A percentile compares a stretch with the other conserved stretches of the same genome.
Evolutionary conservation across 2,113 vertebrate genomes (phyloP).

Genomic region (Ctenomys sociabilis): DNA sequence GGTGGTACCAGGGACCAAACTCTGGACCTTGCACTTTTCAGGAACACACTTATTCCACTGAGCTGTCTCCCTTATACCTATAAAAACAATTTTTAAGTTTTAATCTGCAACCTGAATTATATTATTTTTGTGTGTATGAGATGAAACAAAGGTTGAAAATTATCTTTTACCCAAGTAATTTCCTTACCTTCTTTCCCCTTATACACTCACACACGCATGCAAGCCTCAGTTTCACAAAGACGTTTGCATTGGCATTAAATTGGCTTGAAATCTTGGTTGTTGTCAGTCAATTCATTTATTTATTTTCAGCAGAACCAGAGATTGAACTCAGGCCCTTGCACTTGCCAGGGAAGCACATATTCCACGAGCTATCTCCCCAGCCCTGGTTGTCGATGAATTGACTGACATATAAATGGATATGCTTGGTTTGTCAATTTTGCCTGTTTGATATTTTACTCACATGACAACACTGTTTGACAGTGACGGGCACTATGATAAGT

Average conservation of each 20-base stretch:
- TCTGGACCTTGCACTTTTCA: too few species aligned
- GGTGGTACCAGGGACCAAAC: too few species aligned
- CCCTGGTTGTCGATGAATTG: conserved; percentile 47
- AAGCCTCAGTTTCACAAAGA: background rate
- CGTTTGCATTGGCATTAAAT: background rate
- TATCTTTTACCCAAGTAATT: background rate
- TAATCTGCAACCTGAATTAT: background rate
- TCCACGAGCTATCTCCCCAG: too few species aligned
- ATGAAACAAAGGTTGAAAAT: background rate
- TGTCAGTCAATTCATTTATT: too few species aligned
- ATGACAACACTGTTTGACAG: background rate
- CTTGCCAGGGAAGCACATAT: too few species aligned
- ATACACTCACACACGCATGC: background rate
- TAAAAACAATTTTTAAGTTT: background rate
- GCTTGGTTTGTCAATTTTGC: background rate
- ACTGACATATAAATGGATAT: background rate
- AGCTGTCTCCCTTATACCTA: too few species aligned
- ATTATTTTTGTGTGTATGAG: background rate
- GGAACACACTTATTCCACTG: too few species aligned
- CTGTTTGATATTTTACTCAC: background rate
- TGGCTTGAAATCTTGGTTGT: background rate
- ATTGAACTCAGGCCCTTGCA: too few species aligned
- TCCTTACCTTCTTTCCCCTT: background rate
- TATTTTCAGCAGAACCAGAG: too few species aligned
- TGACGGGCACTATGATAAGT: background rate